Evolutionary conservation across 1,140 invertebrate genomes (phyloP), one percentile per base, ranked within the genome.

Genomic region (Procambarus clarkii): DNA sequence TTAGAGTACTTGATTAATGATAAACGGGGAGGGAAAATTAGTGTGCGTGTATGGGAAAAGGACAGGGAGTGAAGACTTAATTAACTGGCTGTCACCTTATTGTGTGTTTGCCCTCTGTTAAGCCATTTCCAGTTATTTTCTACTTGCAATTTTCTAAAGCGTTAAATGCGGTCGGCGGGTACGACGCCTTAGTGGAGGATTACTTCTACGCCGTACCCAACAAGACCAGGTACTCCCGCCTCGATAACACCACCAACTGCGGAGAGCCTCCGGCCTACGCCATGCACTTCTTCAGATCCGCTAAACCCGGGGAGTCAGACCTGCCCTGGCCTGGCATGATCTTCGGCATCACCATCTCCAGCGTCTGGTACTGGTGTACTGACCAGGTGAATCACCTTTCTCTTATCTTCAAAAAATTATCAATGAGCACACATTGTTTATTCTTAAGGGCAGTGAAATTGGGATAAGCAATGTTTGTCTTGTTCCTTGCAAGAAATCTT

Each of bases 311-410:
- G 3, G 92, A 93, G 60, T 94, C 95, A 44, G 95, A 95, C 85
- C 94, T 96, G 11, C 95, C 95, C 3, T 96, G 95, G 95, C 94
- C 95, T 13, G 95, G 95, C n/a, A 94, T 95, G 44, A 85, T 95
- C 58, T 94, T 95, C 76, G 95, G 95, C 64, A 93, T 95, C 2
- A 95, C 95, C 2, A 93, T 96, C 46, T 95, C 95, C 3, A 94
- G 94, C 80, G 94, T 96, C 60, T 96, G 95, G 95, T 96, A 96
- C 93, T 96, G 95, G 95, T 96, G 95, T 91, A 95, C 95, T 77
- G 95, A 96, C 93, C 95, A 96, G 94, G 93, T 93, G 87, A 89
- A 9, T 64, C 2, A 64, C 34, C 34, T 34, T 34, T 34, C 34
- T 34, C 34, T 34, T 34, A 34, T 34, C 34, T 34, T 34, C 34